Percentiles rank a stretch among this genome's conserved stretches.
These are phyloP conservation scores for Gallinago media DNA, from an alignment of 2,113 vertebrate genomes.

Conservation along the genomic window DNA sequence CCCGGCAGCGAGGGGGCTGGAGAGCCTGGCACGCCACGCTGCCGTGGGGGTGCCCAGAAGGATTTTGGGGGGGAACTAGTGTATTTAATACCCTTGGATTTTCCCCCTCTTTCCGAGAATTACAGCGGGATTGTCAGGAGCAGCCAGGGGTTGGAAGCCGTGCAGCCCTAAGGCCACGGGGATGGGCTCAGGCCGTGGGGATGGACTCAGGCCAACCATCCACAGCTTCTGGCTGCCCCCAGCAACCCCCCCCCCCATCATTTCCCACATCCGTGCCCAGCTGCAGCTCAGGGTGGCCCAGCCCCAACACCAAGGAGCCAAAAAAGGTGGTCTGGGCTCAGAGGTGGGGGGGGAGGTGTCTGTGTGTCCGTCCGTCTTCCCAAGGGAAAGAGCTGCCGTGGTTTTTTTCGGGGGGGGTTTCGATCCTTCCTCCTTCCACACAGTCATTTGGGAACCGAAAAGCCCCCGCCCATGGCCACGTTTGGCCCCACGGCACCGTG, in stretches of 20 bases:
- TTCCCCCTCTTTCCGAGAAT: not conserved
- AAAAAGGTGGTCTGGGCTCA: fast-evolving
- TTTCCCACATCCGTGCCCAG: fast-evolving
- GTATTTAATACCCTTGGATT: not conserved
- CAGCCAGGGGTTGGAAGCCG: not conserved
- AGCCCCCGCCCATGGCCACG: not conserved
- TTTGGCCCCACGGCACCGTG: fast-evolving
- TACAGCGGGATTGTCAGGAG: not conserved
- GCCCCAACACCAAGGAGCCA: fast-evolving
- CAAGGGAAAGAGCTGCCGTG: not conserved
- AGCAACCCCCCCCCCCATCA: not conserved
- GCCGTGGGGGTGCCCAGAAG: fast-evolving
- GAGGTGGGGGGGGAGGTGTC: not conserved
- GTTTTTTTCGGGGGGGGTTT: fast-evolving
- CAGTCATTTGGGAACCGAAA: conserved; percentile 47
- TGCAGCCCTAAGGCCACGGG: fast-evolving
- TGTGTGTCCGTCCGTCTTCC: fast-evolving
- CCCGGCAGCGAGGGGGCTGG: fast-evolving
- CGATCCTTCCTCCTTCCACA: not conserved
- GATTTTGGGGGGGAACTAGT: fast-evolving
- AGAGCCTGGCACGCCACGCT: fast-evolving
- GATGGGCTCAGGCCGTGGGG: not conserved
- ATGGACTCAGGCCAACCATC: not conserved
- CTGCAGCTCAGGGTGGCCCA: not conserved
- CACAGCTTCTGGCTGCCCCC: not conserved